These are phyloP conservation scores for Vespertilio murinus DNA, from an alignment of 2,797 vertebrate species.

Conservation along the genomic window DNA sequence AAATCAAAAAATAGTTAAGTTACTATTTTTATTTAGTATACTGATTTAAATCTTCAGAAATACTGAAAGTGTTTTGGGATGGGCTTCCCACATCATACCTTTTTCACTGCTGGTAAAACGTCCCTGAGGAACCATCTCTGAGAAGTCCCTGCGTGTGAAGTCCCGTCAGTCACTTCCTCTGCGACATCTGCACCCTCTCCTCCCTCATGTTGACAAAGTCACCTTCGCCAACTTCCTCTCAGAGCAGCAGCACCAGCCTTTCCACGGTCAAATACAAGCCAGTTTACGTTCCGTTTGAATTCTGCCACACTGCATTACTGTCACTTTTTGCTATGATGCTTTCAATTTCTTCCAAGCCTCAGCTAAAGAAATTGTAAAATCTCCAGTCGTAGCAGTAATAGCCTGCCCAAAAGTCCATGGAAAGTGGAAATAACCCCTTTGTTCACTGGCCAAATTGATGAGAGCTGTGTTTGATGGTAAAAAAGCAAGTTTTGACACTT, in stretches of 20 bases:
- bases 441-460: not conserved
- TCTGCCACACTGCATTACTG: not conserved
- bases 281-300: not conserved
- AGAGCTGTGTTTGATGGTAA: not conserved
- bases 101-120: not conserved
- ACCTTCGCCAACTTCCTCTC: not conserved
- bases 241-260: not conserved
- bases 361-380: not conserved
- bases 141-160: not conserved
- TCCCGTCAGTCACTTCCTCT: not conserved
- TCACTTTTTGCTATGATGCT: not conserved
- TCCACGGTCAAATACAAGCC: not conserved
- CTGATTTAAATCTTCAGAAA: not conserved
- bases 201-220: not conserved
- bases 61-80: not conserved
- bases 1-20: not conserved
- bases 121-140: not conserved
- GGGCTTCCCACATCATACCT: not conserved
- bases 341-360: not conserved
- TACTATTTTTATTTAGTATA: not conserved
- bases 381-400: not conserved
- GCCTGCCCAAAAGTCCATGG: not conserved
- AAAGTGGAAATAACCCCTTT: not conserved
- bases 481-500: not conserved
- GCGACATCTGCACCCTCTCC: not conserved